Conservation (phyloP, 2,888 invertebrate species). For the Brachyptera putata region DNA sequence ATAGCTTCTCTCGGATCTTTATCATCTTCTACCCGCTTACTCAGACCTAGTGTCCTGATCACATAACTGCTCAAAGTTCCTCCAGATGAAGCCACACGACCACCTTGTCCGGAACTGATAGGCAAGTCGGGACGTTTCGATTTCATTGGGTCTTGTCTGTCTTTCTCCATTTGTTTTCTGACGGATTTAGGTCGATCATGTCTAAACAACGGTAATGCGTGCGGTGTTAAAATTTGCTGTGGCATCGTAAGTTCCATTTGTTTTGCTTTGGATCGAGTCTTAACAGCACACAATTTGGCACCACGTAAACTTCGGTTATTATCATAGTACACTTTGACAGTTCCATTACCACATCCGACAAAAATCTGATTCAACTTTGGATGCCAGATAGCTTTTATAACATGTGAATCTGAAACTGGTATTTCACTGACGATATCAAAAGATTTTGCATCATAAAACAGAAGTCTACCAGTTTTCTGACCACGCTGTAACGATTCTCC, state of each 20-base stretch:
- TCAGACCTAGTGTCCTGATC: slow-evolving; percentile 89
- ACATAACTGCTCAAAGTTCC: slow-evolving; percentile 95
- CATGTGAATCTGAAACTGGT: slow-evolving; percentile 72
- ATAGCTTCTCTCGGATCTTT: slow-evolving; percentile 92
- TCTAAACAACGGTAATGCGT: slow-evolving; percentile 91
- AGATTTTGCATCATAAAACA: slow-evolving; percentile 75
- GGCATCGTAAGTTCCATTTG: slow-evolving; percentile 83
- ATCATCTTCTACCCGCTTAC: slow-evolving; percentile 84
- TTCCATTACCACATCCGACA: slow-evolving; percentile 86
- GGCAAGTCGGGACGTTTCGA: slow-evolving; percentile 79
- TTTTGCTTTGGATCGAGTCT: slow-evolving; percentile 71
- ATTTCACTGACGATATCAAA: slow-evolving; percentile 71
- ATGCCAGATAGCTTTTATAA: slow-evolving; percentile 92
- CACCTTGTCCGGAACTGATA: slow-evolving; percentile 86
- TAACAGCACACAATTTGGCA: slow-evolving; percentile 83
- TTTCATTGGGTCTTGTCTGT: slow-evolving; percentile 80
- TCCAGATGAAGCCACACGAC: slow-evolving; percentile 89
- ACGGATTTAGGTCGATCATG: slow-evolving; percentile 86
- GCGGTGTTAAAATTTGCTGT: slow-evolving; percentile 93
- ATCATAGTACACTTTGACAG: slow-evolving; percentile 88
- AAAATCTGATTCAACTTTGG: slow-evolving; percentile 96
- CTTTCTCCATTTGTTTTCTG: slow-evolving; percentile 87
- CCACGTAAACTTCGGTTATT: slow-evolving; percentile 81
- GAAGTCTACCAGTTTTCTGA: slow-evolving; percentile 58
- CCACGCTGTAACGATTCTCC: slow-evolving; percentile 75